Evolutionary conservation across 2,888 invertebrate genomes (phyloP).

Genomic region (Drosophila borealis): DNA sequence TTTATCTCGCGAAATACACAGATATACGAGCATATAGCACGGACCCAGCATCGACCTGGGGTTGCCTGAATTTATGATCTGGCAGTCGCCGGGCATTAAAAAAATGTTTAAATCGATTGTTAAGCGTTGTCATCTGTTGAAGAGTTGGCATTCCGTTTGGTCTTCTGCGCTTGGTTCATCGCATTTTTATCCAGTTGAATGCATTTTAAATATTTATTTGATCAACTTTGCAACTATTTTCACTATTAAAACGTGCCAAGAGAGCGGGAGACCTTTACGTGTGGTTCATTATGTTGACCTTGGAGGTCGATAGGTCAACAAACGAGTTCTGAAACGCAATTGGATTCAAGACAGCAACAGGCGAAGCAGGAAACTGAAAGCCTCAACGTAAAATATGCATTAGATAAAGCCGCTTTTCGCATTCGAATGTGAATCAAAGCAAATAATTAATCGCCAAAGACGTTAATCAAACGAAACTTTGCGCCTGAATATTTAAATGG

Average conservation of each 20-base stretch:
- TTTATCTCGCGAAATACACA: constrained; percentile 73
- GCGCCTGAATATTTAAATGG: constrained; percentile 33
- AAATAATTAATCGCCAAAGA: constrained; percentile 30
- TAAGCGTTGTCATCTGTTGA: constrained; percentile 67
- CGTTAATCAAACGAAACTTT: constrained; percentile 3
- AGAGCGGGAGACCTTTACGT: constrained; percentile 2
- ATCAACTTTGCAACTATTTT: constrained; percentile 19
- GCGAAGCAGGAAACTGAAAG: constrained; percentile 17
- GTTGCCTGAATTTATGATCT: constrained; percentile 68
- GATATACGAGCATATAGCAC: constrained; percentile 21
- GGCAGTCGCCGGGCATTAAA: constrained; percentile 42
- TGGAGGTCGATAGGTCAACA: constrained; percentile 14
- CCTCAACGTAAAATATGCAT: not conserved
- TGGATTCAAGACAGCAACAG: not conserved
- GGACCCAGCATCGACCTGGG: constrained; percentile 1
- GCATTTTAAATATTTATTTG: constrained; percentile 25
- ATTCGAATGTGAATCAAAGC: constrained; percentile 25
- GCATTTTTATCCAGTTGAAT: constrained; percentile 1
- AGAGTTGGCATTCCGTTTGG: constrained; percentile 15
- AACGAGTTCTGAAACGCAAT: not conserved
- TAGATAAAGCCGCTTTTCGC: constrained; percentile 4
- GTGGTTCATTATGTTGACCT: constrained; percentile 15
- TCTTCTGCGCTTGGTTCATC: not conserved
- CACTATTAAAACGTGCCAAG: not conserved
- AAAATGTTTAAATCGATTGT: constrained; percentile 73